A percentile compares a stretch with the other conserved stretches of the same genome.
These are phyloP conservation scores for Chionodraco myersi DNA, from an alignment of 2,113 vertebrate species.

Conservation along the genomic window DNA sequence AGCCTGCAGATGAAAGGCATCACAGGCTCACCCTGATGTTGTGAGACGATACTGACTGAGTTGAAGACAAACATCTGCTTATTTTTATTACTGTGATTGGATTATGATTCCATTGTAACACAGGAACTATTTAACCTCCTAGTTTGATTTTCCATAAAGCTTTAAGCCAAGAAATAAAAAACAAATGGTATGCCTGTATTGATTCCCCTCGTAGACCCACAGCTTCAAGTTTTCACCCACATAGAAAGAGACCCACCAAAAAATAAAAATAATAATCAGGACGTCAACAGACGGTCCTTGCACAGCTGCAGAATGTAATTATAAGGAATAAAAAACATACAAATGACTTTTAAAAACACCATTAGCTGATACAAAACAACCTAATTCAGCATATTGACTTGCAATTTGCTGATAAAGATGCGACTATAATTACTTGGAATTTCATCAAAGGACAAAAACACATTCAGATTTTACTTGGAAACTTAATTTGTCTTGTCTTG, in stretches of 20 bases:
- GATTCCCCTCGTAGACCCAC: neutral
- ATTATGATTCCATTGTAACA: neutral
- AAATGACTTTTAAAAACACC: neutral
- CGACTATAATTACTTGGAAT: neutral
- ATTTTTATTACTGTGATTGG: neutral
- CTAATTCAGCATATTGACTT: no score
- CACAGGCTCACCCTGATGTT: no score
- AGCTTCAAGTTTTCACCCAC: neutral
- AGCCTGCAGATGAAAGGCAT: constrained; percentile 9
- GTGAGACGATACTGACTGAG: neutral
- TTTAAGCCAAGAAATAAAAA: neutral
- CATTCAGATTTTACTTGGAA: neutral
- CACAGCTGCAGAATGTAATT: neutral
- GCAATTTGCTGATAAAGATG: neutral
- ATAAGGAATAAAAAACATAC: neutral
- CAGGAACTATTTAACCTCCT: neutral
- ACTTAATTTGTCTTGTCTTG: neutral
- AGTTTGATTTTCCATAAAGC: neutral
- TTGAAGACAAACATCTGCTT: constrained; percentile 21
- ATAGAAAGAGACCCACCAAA: neutral
- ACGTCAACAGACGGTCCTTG: neutral
- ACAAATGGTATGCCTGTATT: neutral
- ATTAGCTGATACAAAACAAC: neutral
- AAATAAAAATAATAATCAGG: no score
- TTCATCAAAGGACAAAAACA: neutral